phyloP scores from a whole-genome alignment of 2,797 vertebrate genomes.

The Peromyscus eremicus region DNA sequence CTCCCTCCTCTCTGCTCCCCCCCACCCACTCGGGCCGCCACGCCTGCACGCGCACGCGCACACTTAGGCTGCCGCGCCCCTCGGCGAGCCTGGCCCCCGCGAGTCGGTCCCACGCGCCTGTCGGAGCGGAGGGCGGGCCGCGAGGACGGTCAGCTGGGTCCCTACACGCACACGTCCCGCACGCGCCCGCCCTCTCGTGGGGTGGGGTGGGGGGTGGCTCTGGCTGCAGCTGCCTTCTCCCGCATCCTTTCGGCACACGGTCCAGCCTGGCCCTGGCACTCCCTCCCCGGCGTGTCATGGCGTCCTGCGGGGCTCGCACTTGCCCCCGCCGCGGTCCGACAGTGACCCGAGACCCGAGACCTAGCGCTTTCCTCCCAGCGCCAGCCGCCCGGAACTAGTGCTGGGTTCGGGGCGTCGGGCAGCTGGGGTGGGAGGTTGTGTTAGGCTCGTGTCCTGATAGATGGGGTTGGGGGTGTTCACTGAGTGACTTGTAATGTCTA shows the following conservation, averaged over 20 bases:
- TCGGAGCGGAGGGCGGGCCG: neutral
- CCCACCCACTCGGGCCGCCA: neutral
- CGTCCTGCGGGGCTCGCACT: neutral
- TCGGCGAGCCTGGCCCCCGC: neutral
- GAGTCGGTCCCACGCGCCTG: neutral
- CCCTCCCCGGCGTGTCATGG: neutral
- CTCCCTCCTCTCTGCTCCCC: neutral
- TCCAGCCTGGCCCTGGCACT: neutral
- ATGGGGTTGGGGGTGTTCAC: neutral
- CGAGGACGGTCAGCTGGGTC: neutral
- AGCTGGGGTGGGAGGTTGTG: neutral
- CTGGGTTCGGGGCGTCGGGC: no score
- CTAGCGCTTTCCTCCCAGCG: neutral
- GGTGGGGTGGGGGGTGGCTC: neutral
- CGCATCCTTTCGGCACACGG: neutral
- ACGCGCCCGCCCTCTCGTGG: neutral
- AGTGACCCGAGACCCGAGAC: neutral
- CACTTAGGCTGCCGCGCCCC: constrained; percentile 4
- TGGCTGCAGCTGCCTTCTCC: neutral
- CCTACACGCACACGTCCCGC: neutral
- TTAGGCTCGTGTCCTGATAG: neutral
- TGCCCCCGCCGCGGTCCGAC: neutral
- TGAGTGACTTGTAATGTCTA: neutral
- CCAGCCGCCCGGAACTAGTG: neutral
- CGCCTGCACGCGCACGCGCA: constrained; percentile 62